phyloP scores from a whole-genome alignment of 2,797 vertebrate species.

The Ctenosaura bakeri region DNA sequence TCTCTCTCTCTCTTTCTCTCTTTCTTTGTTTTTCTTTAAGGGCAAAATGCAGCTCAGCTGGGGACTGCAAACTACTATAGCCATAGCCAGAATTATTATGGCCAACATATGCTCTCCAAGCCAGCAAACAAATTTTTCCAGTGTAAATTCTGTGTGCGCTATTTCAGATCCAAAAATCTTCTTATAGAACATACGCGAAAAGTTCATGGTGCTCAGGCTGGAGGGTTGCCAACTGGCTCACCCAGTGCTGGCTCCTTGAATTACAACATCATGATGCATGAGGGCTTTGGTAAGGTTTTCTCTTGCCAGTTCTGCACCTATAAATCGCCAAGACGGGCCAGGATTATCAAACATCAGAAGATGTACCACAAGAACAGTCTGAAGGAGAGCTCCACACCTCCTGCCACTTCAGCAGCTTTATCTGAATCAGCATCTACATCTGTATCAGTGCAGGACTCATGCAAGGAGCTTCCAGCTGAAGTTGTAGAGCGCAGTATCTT shows the following conservation, averaged over 20 bases:
- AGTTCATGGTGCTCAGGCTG: conserved; percentile 89
- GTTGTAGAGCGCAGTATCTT: conserved; percentile 80
- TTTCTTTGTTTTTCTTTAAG: conserved; percentile 78
- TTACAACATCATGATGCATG: conserved; percentile 90
- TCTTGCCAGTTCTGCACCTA: conserved; percentile 97
- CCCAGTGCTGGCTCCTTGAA: conserved; percentile 84
- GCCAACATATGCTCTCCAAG: conserved; percentile 81
- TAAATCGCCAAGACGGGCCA: conserved; percentile 93
- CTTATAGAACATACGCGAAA: conserved; percentile 96
- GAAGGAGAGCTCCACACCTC: conserved; percentile 80
- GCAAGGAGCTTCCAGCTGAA: conserved; percentile 84
- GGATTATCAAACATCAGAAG: conserved; percentile 95
- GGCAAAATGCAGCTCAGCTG: conserved; percentile 85
- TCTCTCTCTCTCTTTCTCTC: neutral
- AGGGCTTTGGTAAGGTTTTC: conserved; percentile 94
- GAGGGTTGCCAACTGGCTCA: conserved; percentile 76
- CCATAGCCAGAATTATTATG: conserved; percentile 85
- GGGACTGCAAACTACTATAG: conserved; percentile 84
- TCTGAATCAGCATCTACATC: conserved; percentile 82
- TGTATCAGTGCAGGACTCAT: conserved; percentile 83
- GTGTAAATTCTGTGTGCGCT: conserved; percentile 98
- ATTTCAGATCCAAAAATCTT: conserved; percentile 97
- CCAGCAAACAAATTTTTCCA: conserved; percentile 95
- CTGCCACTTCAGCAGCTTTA: conserved; percentile 73
- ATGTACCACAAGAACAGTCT: conserved; percentile 91